Percentiles rank a stretch among this genome's conserved stretches.
These are phyloP conservation scores for Tholera decimalis DNA, from an alignment of 2,888 invertebrate species.

Conservation along the genomic window DNA sequence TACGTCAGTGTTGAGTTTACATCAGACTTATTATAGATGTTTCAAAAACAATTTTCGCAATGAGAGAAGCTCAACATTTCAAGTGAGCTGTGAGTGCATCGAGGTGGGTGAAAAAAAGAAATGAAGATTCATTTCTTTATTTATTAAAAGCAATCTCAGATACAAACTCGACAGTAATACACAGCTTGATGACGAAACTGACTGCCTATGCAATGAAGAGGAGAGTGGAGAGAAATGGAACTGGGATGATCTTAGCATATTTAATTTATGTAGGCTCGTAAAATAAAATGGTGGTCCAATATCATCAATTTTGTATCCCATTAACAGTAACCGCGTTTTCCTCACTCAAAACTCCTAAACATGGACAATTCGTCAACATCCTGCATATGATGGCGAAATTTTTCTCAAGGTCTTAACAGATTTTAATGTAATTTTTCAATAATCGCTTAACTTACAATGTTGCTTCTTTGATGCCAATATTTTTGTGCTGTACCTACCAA, in stretches of 20 bases:
- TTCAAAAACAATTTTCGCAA: background rate
- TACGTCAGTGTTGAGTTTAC: constrained; percentile 35
- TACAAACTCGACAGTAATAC: constrained; percentile 51
- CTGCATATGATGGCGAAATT: constrained; percentile 44
- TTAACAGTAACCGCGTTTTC: constrained; percentile 29
- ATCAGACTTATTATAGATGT: constrained; percentile 28
- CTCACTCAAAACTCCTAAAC: constrained; percentile 54
- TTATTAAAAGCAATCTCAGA: constrained; percentile 7
- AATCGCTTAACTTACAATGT: background rate
- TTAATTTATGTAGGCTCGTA: too few species aligned
- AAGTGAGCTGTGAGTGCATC: background rate
- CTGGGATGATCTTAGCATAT: constrained; percentile 25
- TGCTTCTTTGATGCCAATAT: background rate
- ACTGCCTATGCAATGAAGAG: constrained; percentile 66
- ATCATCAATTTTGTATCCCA: background rate
- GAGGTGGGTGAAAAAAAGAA: too few species aligned
- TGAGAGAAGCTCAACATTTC: background rate
- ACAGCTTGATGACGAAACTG: constrained; percentile 59
- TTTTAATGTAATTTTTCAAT: background rate
- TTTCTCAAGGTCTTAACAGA: constrained; percentile 5
- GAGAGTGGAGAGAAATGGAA: constrained; percentile 59
- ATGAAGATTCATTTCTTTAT: background rate
- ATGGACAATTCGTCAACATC: constrained; percentile 68
- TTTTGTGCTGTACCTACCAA: constrained; percentile 1
- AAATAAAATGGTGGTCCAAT: background rate